Conservation (phyloP, 2,797 vertebrate genomes). For the Buphagus erythrorhynchus region DNA sequence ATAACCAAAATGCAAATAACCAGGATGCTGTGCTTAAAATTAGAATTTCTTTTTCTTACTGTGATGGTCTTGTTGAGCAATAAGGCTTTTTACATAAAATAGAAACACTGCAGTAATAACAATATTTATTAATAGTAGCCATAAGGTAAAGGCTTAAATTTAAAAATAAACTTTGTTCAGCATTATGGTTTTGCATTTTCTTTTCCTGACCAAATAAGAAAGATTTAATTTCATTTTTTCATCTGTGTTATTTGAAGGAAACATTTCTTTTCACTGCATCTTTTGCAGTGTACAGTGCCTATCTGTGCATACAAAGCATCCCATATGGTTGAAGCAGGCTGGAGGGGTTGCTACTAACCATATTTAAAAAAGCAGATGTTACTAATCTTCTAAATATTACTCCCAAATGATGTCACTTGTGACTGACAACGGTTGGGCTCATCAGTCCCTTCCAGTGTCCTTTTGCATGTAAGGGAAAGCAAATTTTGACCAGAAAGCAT, state of each 20-base stretch:
- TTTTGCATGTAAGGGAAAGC: not conserved
- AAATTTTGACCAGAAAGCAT: not conserved
- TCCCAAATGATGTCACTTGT: constrained; percentile 69
- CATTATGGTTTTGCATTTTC: not conserved
- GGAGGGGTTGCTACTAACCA: constrained; percentile 67
- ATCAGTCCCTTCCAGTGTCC: constrained; percentile 43
- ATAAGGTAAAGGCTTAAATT: not conserved
- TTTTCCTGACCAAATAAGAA: not conserved
- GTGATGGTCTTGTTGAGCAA: not conserved
- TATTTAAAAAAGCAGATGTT: constrained; percentile 79
- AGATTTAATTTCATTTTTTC: not conserved
- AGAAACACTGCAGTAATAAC: not conserved
- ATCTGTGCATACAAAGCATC: constrained; percentile 47
- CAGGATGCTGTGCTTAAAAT: not conserved
- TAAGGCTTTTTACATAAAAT: not conserved
- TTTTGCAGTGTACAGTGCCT: not conserved
- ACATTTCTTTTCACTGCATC: not conserved
- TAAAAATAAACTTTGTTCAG: not conserved
- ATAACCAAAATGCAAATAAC: not conserved
- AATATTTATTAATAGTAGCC: not conserved
- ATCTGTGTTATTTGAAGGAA: not conserved
- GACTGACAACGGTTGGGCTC: constrained; percentile 60
- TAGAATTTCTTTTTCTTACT: not conserved
- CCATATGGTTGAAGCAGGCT: constrained; percentile 71
- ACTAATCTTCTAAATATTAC: constrained; percentile 74